Conservation (phyloP, 2,888 invertebrate genomes). For the Andricus quercusramuli region DNA sequence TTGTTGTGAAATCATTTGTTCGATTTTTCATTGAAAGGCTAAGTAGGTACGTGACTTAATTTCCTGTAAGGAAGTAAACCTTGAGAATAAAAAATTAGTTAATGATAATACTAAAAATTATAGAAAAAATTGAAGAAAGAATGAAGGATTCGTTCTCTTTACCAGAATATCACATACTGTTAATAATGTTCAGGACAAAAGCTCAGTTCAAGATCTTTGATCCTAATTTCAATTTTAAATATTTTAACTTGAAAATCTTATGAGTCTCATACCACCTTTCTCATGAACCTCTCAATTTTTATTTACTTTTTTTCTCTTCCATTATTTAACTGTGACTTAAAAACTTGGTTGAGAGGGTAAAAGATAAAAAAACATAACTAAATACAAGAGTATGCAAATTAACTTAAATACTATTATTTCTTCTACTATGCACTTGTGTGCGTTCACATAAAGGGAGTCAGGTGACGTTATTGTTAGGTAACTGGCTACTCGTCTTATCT, state of each 20-base stretch:
- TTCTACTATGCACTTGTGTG: not conserved
- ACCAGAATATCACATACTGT: too few species aligned
- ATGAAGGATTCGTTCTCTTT: not conserved
- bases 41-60: not conserved
- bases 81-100: not conserved
- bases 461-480: conserved; percentile 32
- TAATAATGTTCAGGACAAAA: too few species aligned
- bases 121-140: not conserved
- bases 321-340: not conserved
- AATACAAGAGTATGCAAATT: not conserved
- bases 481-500: conserved; percentile 31
- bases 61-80: not conserved
- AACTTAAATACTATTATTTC: not conserved
- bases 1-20: not conserved
- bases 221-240: too few species aligned
- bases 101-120: not conserved
- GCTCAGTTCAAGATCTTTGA: too few species aligned
- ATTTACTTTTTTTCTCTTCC: not conserved
- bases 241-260: too few species aligned
- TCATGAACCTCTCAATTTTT: not conserved
- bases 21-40: not conserved
- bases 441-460: conserved; percentile 26
- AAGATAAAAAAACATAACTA: not conserved
- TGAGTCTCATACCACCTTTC: not conserved
- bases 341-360: not conserved